Base-by-base conservation (phyloP, 1,140 invertebrate species). In the Eueides isabella region DNA sequence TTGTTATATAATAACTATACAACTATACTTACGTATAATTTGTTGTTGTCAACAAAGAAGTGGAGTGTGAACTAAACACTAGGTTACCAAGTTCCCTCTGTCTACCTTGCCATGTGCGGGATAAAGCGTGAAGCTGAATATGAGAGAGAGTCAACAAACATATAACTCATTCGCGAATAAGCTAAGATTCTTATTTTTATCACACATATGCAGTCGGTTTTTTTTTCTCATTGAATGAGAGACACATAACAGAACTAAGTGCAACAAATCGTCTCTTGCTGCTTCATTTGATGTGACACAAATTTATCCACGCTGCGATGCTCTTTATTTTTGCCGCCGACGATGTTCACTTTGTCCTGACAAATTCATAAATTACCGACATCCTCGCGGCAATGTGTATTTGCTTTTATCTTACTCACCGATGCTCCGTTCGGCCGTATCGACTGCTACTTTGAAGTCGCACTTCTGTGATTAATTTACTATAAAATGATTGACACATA, bases 321-420 rank as follows among this genome's bases (percentile, higher is more conserved):
- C 85, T 87, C 87, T 89, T 91, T 92, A 91, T 92, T 92, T 90
- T 90, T 86, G 83, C 91, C 83, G 87, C 80, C 86, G 84, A 78
- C 85, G 88, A 87, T 87, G 90, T 86, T 91, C 91, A 89, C 85
- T 91, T 90, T 90, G 90, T 90, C 90, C 87, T 91, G 87, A 90
- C 91, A 92, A 92, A 93, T 91, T 92, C 91, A 92, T 93, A 93
- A 93, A 93, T 93, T 93, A 93, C 90, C 89, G 83, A 92, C 91
- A 92, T 92, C 91, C 91, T 92, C 85, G 70, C 82, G 78, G 81
- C 83, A 76, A 69, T n/a, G 41, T 75, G 80, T 79, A 84, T 88
- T 86, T 83, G 83, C 82, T 92, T 90, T 91, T 89, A 90, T 92
- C 89, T 91, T 88, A 84, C 80, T 85, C 83, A 85, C 81, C 82